These are phyloP conservation scores for Alloplasta piceator DNA, from an alignment of 2,888 invertebrate species.

Conservation along the genomic window DNA sequence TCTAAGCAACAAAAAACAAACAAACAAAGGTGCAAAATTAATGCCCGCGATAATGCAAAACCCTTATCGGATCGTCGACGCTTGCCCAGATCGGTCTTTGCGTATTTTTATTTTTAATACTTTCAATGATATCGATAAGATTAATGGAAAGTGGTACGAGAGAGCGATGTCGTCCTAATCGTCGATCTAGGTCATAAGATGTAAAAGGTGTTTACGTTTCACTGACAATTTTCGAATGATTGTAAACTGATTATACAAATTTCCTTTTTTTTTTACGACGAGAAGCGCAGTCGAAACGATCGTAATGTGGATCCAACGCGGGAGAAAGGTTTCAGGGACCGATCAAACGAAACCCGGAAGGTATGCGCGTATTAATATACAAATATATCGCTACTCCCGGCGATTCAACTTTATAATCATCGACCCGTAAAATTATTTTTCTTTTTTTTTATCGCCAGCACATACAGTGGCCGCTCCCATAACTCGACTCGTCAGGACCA, in stretches of 20 bases:
- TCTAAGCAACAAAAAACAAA: neutral
- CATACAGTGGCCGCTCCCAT: no score
- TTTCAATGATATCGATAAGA: conserved; percentile 52
- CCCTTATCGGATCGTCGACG: no score
- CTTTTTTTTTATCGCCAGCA: conserved; percentile 37
- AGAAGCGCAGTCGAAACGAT: conserved; percentile 29
- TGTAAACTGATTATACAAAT: conserved; percentile 32
- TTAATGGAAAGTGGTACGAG: conserved; percentile 46
- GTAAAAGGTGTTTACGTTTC: conserved; percentile 31
- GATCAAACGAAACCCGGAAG: conserved; percentile 56
- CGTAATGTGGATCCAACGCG: conserved; percentile 50
- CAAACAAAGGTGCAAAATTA: neutral
- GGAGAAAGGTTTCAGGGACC: conserved; percentile 61
- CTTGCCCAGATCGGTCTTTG: no score
- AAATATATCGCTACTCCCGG: conserved; percentile 29
- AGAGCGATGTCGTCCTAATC: conserved; percentile 15
- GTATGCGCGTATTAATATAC: conserved; percentile 22
- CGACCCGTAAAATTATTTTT: conserved; percentile 46
- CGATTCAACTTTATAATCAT: conserved; percentile 57
- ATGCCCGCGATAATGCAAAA: neutral
- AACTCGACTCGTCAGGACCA: no score
- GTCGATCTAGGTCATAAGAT: conserved; percentile 57
- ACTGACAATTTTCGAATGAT: conserved; percentile 18
- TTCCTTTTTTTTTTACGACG: conserved; percentile 20
- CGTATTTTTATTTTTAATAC: neutral